A percentile compares a stretch with the other conserved stretches of the same genome.
Conservation (phyloP, 2,888 invertebrate genomes). For the Ophioninae sp. region DNA sequence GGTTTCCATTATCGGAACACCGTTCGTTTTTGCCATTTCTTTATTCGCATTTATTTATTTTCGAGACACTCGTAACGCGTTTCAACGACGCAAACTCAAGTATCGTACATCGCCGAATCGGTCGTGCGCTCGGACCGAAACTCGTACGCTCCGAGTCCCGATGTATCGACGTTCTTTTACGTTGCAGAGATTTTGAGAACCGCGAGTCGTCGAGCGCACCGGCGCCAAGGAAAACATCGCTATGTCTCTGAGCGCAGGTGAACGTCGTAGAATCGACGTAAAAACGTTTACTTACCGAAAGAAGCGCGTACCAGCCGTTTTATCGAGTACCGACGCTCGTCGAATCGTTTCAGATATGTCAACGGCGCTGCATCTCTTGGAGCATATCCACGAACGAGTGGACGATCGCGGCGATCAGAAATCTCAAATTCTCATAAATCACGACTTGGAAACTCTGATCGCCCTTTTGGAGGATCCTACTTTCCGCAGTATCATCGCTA, state of each 20-base stretch:
- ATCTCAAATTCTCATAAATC: slow-evolving; percentile 87
- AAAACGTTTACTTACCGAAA: neutral
- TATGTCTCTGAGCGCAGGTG: slow-evolving; percentile 23
- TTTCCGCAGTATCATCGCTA: slow-evolving; percentile 93
- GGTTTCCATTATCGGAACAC: no score
- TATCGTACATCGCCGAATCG: neutral
- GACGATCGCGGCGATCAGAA: slow-evolving; percentile 93
- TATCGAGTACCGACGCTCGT: neutral
- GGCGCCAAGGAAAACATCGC: slow-evolving; percentile 10
- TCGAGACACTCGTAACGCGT: neutral
- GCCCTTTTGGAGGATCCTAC: slow-evolving; percentile 94
- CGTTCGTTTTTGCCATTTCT: no score
- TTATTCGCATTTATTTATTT: no score
- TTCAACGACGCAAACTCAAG: neutral
- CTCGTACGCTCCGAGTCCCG: no score
- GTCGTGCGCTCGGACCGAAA: no score
- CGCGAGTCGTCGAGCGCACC: neutral
- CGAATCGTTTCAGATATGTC: slow-evolving; percentile 86
- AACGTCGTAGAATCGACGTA: neutral
- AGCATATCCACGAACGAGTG: slow-evolving; percentile 92
- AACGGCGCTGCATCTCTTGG: slow-evolving; percentile 93
- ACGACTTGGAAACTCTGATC: slow-evolving; percentile 91
- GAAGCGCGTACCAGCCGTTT: neutral
- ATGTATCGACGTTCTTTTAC: neutral
- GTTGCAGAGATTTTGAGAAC: slow-evolving; percentile 1